Evolutionary conservation across 2,797 vertebrate genomes (phyloP), one percentile per base, ranked within the genome.

Genomic region (Centroberyx gerrardi): DNA sequence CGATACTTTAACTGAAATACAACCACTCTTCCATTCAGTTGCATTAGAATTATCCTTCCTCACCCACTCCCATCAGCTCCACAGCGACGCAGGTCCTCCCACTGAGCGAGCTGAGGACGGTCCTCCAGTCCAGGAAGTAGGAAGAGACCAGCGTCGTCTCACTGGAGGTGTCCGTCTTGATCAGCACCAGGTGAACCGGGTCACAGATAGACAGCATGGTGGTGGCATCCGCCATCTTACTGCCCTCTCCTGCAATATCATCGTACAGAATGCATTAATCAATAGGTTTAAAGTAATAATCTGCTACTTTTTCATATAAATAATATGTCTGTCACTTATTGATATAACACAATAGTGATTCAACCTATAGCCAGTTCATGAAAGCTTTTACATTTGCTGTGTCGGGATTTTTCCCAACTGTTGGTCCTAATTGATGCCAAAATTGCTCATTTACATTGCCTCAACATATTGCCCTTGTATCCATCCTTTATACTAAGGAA

Each of bases 1-100:
- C 8, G n/a, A 17, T 52, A 28, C 22, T n/a, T 33, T 10, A 31
- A 31, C 29, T 44, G 7, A 27, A 14, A 46, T 48, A 63, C n/a
- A 56, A 9, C 56, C 14, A 31, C 15, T 33, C 28, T 14, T 28
- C 29, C 8, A n/a, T 59, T 60, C 8, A 33, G n/a, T 22, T 62
- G 40, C 28, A 73, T 31, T 6, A 64, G 14, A 65, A 66, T 66
- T 4, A 15, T 1, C 4, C 38, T 44, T 52, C 17, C 97, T 95
- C 91, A 99, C 98, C 98, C 82, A 99, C 97, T 93, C 98, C 98
- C 92, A 97, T 95, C 77, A 99, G 94, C 74, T 99, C 98, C 76
- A 97, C 93, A 76, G 97, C 95, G 59, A 97, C 61, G 64, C 88
- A 96, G 29, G 92, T 97, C 87, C 95, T 85, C 66, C 96, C 95